phyloP scores from a whole-genome alignment of 53 echinoderm and acorn worm species.

The Holothuria scabra region DNA sequence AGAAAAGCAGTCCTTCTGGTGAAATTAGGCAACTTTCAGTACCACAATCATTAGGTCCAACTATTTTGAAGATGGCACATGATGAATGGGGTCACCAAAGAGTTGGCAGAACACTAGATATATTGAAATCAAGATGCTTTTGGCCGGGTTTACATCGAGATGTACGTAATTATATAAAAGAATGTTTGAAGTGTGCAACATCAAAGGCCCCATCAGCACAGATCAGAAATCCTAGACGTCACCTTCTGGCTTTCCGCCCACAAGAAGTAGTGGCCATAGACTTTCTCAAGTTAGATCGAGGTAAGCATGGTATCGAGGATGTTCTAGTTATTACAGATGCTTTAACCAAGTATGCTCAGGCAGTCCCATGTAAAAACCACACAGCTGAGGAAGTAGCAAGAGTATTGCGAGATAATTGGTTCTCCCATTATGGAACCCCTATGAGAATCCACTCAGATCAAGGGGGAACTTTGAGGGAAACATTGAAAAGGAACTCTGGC shows the following conservation, averaged over 20 bases:
- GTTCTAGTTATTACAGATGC: slow-evolving; percentile 63
- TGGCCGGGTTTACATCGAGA: slow-evolving; percentile 58
- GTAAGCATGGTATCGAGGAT: slow-evolving; percentile 50
- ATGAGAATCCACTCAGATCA: slow-evolving; percentile 46
- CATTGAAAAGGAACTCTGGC: slow-evolving; percentile 22
- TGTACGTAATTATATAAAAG: slow-evolving; percentile 12
- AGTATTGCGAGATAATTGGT: slow-evolving; percentile 47
- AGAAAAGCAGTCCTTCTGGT: neutral
- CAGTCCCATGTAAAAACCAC: slow-evolving; percentile 59
- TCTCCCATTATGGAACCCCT: slow-evolving; percentile 39
- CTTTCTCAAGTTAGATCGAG: slow-evolving; percentile 61
- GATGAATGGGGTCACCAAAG: slow-evolving; percentile 65
- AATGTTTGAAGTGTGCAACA: slow-evolving; percentile 47
- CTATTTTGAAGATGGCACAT: slow-evolving; percentile 20
- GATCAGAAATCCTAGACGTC: slow-evolving; percentile 42
- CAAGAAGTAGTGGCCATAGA: slow-evolving; percentile 53
- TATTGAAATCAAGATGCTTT: slow-evolving; percentile 49
- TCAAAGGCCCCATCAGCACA: slow-evolving; percentile 51
- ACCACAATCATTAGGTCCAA: slow-evolving; percentile 1
- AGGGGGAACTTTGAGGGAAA: slow-evolving; percentile 50
- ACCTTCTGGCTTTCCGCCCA: slow-evolving; percentile 59
- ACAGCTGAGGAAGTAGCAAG: slow-evolving; percentile 41
- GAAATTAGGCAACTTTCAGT: slow-evolving; percentile 17
- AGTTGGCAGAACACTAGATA: slow-evolving; percentile 29
- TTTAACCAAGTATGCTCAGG: slow-evolving; percentile 58